Evolutionary conservation across 2,797 vertebrate species (phyloP).

Genomic region (Vipera ursinii): DNA sequence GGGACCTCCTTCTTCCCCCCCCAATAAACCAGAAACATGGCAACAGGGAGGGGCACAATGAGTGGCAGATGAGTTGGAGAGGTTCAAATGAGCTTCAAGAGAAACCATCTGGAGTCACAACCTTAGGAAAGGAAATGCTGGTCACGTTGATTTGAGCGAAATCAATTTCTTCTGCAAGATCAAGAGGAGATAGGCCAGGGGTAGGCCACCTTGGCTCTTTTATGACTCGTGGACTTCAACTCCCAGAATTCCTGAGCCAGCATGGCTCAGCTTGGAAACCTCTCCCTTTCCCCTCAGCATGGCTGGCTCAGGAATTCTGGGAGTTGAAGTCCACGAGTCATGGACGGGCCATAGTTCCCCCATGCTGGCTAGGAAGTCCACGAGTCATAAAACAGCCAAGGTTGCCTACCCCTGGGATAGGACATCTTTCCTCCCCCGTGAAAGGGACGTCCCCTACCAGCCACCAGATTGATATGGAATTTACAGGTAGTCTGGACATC

Average conservation of each 20-base stretch:
- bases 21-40: neutral
- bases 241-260: too few species aligned
- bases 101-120: constrained; percentile 55
- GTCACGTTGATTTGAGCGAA: constrained; percentile 31
- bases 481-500: neutral
- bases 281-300: too few species aligned
- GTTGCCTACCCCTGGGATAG: too few species aligned
- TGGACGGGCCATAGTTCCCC: too few species aligned
- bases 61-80: constrained; percentile 24
- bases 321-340: too few species aligned
- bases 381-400: too few species aligned
- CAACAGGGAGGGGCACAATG: fast-evolving
- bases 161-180: neutral
- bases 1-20: neutral
- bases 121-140: constrained; percentile 47
- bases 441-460: neutral
- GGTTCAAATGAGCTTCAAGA: constrained; percentile 29
- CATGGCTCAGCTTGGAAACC: too few species aligned
- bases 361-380: too few species aligned
- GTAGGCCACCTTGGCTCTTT: too few species aligned
- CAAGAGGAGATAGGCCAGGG: neutral
- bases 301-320: too few species aligned
- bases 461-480: neutral
- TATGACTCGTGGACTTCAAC: too few species aligned
- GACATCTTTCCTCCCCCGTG: neutral